These are phyloP conservation scores for Lagodon rhomboides DNA, from an alignment of 2,797 vertebrate genomes.

Conservation along the genomic window DNA sequence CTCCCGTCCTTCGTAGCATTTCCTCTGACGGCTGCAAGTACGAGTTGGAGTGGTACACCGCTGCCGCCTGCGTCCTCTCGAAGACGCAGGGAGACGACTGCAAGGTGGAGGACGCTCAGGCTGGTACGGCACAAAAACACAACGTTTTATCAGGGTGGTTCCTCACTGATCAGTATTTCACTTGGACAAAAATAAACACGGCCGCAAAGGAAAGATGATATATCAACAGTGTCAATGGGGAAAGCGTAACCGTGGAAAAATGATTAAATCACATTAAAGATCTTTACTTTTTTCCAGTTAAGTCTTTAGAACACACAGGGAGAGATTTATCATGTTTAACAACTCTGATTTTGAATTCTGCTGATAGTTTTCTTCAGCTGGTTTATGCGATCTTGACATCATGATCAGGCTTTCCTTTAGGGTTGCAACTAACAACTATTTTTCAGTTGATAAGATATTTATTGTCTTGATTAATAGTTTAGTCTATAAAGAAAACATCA, in stretches of 20 bases:
- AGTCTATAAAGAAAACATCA: too few relatives aligned
- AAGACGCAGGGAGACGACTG: conserved; percentile 90
- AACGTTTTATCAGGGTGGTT: not conserved
- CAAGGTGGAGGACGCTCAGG: conserved; percentile 91
- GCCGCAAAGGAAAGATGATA: not conserved
- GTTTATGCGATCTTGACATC: not conserved
- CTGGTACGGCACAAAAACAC: conserved; percentile 84
- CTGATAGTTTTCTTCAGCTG: not conserved
- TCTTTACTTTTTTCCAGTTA: too few relatives aligned
- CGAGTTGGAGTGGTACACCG: conserved; percentile 93
- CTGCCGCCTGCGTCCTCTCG: conserved; percentile 93
- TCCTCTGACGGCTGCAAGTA: conserved; percentile 84
- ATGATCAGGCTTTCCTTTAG: not conserved
- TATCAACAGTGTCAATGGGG: not conserved
- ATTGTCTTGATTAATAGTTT: too few relatives aligned
- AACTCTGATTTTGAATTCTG: too few relatives aligned
- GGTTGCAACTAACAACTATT: too few relatives aligned
- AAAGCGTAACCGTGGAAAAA: too few relatives aligned
- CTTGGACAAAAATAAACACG: not conserved
- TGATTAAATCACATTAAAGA: not conserved
- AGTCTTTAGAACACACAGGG: not conserved
- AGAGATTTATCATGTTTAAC: too few relatives aligned
- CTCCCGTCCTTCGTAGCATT: conserved; percentile 87
- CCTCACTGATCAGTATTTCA: conserved; percentile 7
- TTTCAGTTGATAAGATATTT: too few relatives aligned